Percentiles rank a stretch among this genome's conserved stretches.
Conservation (phyloP, 2,113 vertebrate species). For the Rostratula benghalensis region DNA sequence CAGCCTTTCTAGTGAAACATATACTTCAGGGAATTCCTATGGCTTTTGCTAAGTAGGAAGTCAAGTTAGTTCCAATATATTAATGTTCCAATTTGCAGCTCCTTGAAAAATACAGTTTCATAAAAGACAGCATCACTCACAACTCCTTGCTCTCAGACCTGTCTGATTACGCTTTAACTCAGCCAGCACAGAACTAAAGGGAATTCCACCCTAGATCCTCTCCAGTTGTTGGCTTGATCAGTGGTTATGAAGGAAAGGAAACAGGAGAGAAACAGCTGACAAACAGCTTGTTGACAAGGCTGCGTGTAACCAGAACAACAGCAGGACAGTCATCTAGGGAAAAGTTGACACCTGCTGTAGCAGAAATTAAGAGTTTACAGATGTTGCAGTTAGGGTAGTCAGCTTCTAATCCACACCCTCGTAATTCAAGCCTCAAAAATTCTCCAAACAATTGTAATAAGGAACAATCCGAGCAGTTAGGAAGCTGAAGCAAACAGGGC, state of each 20-base stretch:
- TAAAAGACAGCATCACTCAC: background rate
- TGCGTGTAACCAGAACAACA: slow-evolving; percentile 34
- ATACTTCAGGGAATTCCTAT: slow-evolving; percentile 38
- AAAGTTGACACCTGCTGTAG: slow-evolving; percentile 60
- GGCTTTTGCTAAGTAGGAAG: slow-evolving; percentile 36
- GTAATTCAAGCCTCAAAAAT: slow-evolving; percentile 35
- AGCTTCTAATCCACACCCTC: background rate
- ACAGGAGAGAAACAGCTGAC: background rate
- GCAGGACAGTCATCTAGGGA: slow-evolving; percentile 26
- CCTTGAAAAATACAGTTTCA: background rate
- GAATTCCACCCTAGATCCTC: background rate
- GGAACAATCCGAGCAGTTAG: background rate
- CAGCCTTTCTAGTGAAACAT: background rate
- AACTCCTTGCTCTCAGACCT: slow-evolving; percentile 12
- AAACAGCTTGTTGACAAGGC: slow-evolving; percentile 46
- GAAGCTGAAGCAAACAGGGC: background rate
- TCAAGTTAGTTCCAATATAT: slow-evolving; percentile 8
- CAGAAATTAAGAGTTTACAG: slow-evolving; percentile 57
- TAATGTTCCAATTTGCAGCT: background rate
- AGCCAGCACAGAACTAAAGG: background rate
- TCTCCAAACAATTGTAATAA: slow-evolving; percentile 21
- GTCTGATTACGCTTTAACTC: slow-evolving; percentile 3
- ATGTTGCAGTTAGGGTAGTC: slow-evolving; percentile 27
- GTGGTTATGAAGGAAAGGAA: background rate
- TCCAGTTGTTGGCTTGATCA: slow-evolving; percentile 14